phyloP scores from a whole-genome alignment of 2,888 invertebrate species.

The Biston stratarius region DNA sequence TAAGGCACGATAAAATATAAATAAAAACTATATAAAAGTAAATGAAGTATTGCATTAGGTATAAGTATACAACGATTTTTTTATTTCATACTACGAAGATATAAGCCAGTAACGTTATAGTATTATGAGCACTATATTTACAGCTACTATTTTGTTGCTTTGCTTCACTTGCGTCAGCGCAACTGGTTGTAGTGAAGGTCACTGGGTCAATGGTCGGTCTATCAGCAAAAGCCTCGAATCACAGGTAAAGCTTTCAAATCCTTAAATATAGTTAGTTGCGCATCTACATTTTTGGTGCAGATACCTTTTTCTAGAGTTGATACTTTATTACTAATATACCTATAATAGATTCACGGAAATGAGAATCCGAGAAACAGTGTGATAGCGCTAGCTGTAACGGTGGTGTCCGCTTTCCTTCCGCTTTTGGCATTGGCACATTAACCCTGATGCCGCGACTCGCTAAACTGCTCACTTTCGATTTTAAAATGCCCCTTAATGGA shows the following conservation, averaged over 20 bases:
- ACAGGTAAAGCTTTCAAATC: constrained; percentile 21
- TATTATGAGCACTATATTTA: background rate
- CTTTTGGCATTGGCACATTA: constrained; percentile 65
- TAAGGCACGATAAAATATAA: no score
- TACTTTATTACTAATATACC: constrained; percentile 5
- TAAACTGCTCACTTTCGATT: constrained; percentile 67
- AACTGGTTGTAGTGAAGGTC: constrained; percentile 78
- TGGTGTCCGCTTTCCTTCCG: constrained; percentile 71
- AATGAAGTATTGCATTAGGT: no score
- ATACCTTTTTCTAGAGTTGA: background rate
- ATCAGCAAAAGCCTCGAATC: constrained; percentile 27
- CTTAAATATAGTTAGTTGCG: background rate
- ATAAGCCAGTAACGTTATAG: background rate
- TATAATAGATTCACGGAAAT: constrained; percentile 14
- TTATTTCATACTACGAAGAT: background rate
- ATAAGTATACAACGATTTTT: background rate
- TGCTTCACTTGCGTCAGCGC: constrained; percentile 64
- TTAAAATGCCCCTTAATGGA: constrained; percentile 39
- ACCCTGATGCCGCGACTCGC: constrained; percentile 66
- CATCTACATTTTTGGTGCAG: background rate
- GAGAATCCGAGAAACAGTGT: constrained; percentile 16
- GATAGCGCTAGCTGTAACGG: constrained; percentile 45
- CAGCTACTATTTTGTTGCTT: constrained; percentile 1
- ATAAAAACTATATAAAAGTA: no score
- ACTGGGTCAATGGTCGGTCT: constrained; percentile 75